A percentile compares a stretch with the other conserved stretches of the same genome.
Conservation (phyloP, 2,888 invertebrate genomes). For the Hesperia comma region DNA sequence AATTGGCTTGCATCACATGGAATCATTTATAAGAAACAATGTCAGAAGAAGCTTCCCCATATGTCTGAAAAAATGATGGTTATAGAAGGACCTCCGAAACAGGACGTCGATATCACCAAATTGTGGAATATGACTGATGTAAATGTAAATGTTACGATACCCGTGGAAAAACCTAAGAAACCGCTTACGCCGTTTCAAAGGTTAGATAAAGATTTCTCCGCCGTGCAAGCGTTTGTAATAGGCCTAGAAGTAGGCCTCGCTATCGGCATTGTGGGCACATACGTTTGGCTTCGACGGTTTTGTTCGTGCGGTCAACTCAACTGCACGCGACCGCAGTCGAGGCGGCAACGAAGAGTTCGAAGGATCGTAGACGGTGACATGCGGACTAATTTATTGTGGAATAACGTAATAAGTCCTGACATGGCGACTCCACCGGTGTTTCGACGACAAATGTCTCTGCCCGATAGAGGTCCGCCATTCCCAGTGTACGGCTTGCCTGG, state of each 20-base stretch:
- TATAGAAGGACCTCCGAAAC: constrained; percentile 60
- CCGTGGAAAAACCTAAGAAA: constrained; percentile 46
- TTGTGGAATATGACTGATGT: constrained; percentile 71
- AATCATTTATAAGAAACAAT: constrained; percentile 76
- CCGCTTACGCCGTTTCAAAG: constrained; percentile 66
- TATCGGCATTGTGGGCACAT: constrained; percentile 72
- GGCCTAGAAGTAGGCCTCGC: constrained; percentile 74
- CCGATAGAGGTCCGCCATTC: constrained; percentile 58
- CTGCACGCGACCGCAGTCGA: constrained; percentile 54
- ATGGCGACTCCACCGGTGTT: constrained; percentile 72
- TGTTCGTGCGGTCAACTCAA: constrained; percentile 61
- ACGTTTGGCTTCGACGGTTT: constrained; percentile 70
- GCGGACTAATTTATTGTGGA: constrained; percentile 72
- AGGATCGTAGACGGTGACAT: constrained; percentile 61
- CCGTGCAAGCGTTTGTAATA: constrained; percentile 72
- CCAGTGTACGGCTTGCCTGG: constrained; percentile 58
- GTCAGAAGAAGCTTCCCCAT: constrained; percentile 68
- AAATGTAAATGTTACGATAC: constrained; percentile 53
- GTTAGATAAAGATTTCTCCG: constrained; percentile 73
- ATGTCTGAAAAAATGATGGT: constrained; percentile 84
- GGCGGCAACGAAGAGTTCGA: constrained; percentile 52
- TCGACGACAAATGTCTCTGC: constrained; percentile 63
- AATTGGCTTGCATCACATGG: constrained; percentile 67
- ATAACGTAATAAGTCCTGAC: constrained; percentile 63
- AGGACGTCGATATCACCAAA: constrained; percentile 61